Evolutionary conservation across 2,888 invertebrate species (phyloP), one percentile per base, ranked within the genome.

Genomic region (Brachypalpus laphriformis): DNA sequence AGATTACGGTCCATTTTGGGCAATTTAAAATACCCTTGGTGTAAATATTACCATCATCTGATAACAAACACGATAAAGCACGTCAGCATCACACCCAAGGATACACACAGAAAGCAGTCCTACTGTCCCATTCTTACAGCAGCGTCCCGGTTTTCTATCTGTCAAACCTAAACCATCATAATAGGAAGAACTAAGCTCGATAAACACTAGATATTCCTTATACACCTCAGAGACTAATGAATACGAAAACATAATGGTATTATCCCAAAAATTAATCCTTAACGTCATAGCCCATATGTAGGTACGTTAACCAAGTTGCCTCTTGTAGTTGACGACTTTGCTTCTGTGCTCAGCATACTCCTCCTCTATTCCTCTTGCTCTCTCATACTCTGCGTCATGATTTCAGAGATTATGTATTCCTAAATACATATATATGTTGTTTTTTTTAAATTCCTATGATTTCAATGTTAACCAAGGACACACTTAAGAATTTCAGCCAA

Each of bases 401-500:
- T 42, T 56, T 22, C 34, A 57, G 34, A 37, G 49, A 49, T 47
- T 57, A 4, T 57, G 37, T 18, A 49, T 14, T 16, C 54, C 31
- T 56, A n/a, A n/a, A n/a, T n/a, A n/a, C n/a, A n/a, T n/a, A n/a
- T n/a, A n/a, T n/a, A n/a, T n/a, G n/a, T 47, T 22, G 49, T 37
- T 75, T 76, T 68, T 51, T 57, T 34, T 42, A 42, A 74, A 78
- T 68, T 76, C 51, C 45, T 37, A 40, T 25, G 56, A 57, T 75
- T 82, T 82, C 83, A 83, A 78, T 78, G 78, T 80, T 77, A 66
- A 61, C 70, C 72, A 82, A 82, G 71, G 76, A 82, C 65, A 76
- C 56, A 66, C 56, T 68, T 56, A 66, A 54, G 56, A 70, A 25
- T 51, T 72, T 65, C 22, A 72, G 45, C 40, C 68, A 34, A 59